phyloP scores from a whole-genome alignment of 2,113 vertebrate genomes.

The Pachyramphus minor region DNA sequence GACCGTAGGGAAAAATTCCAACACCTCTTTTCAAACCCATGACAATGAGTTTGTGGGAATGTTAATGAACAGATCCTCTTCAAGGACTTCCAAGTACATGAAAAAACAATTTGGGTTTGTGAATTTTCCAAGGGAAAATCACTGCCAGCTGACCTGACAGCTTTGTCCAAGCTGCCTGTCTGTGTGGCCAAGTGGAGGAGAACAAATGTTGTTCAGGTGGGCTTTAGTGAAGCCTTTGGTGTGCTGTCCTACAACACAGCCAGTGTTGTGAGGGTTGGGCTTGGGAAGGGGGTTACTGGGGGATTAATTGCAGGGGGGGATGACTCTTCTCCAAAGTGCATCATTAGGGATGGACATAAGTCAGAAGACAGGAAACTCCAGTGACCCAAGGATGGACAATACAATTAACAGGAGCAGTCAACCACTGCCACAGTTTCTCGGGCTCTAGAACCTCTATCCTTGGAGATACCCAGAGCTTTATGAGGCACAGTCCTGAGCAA shows the following conservation, averaged over 20 bases:
- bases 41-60: neutral
- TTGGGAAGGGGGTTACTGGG: neutral
- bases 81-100: neutral
- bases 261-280: neutral
- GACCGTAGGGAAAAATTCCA: no score
- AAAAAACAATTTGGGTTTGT: neutral
- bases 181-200: neutral
- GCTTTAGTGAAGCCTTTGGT: neutral
- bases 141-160: neutral
- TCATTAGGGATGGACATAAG: neutral
- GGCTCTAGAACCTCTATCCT: neutral
- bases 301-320: neutral
- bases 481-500: neutral
- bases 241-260: neutral
- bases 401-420: neutral
- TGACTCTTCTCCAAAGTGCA: neutral
- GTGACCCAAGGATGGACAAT: neutral
- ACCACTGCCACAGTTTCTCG: neutral
- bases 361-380: neutral
- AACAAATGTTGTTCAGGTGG: neutral
- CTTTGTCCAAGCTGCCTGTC: neutral
- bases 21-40: no score
- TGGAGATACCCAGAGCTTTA: neutral
- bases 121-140: neutral
- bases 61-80: neutral